Conservation (phyloP, 1,140 invertebrate genomes). For the Nixonia krombeini region DNA sequence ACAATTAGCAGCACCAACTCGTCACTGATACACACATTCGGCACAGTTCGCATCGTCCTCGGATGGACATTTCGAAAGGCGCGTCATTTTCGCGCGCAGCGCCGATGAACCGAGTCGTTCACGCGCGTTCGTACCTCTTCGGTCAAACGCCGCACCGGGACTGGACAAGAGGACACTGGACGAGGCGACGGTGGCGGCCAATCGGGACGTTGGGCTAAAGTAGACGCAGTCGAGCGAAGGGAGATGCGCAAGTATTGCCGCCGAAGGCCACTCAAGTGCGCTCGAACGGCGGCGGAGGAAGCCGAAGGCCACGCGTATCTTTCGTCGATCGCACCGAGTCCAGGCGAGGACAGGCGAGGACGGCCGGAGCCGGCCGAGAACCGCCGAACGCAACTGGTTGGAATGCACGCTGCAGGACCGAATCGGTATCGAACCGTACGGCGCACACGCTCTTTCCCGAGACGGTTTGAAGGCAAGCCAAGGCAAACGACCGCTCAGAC, state of each 20-base stretch:
- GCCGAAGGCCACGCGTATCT: constrained; percentile 27
- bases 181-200: constrained; percentile 18
- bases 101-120: constrained; percentile 6
- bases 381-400: constrained; percentile 45
- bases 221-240: not conserved
- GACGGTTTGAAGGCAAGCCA: constrained; percentile 64
- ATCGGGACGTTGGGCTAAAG: constrained; percentile 35
- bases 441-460: constrained; percentile 46
- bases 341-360: constrained; percentile 19
- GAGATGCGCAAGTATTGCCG: constrained; percentile 23
- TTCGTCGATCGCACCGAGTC: too few species aligned
- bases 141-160: constrained; percentile 38
- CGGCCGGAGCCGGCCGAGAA: constrained; percentile 11
- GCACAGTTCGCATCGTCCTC: not conserved
- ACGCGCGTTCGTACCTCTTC: constrained; percentile 31
- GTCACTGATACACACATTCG: constrained; percentile 12
- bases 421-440: constrained; percentile 60
- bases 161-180: too few species aligned
- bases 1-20: not conserved
- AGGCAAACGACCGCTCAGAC: constrained; percentile 70
- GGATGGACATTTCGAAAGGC: constrained; percentile 1
- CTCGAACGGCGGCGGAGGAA: constrained; percentile 30
- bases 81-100: constrained; percentile 21
- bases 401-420: constrained; percentile 63
- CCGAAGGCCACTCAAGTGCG: constrained; percentile 51